Evolutionary conservation across 2,113 vertebrate species (phyloP).

Genomic region (Lycaon pictus): DNA sequence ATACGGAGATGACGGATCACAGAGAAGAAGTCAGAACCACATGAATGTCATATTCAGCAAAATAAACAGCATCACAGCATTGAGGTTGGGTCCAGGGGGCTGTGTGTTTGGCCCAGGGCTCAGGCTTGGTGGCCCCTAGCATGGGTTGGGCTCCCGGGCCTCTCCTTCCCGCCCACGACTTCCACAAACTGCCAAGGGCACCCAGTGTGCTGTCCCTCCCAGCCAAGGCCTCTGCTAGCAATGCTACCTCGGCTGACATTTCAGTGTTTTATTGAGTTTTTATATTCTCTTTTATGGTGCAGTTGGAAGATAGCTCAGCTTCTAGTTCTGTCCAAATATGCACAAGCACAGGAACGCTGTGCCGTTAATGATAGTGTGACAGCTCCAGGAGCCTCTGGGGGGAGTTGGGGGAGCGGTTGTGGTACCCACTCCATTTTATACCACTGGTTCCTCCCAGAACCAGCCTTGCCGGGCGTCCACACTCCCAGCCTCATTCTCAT

Average conservation of each 20-base stretch:
- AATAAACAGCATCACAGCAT: conserved; percentile 76
- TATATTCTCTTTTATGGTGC: conserved; percentile 65
- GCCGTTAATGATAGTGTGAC: background rate
- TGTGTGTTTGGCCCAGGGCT: conserved; percentile 53
- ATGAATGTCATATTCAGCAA: conserved; percentile 71
- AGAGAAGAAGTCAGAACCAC: conserved; percentile 79
- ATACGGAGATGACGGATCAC: conserved; percentile 67
- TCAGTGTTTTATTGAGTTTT: conserved; percentile 70
- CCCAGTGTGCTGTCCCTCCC: background rate
- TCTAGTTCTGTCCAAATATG: conserved; percentile 41
- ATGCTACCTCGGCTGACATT: conserved; percentile 36
- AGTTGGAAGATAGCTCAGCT: conserved; percentile 50
- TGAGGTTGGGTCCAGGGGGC: conserved; percentile 51
- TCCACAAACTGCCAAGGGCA: background rate
- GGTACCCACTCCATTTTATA: background rate
- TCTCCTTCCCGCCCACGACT: background rate
- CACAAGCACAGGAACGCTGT: conserved; percentile 53
- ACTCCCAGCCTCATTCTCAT: background rate
- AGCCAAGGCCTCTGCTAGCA: background rate
- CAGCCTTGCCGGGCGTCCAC: background rate
- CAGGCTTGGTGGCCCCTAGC: conserved; percentile 47
- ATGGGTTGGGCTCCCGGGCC: background rate
- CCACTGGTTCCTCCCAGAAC: background rate
- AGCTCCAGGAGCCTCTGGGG: background rate
- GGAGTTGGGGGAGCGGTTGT: background rate